Base-by-base conservation (phyloP, 2,797 vertebrate species). In the Ctenopoma multispine region DNA sequence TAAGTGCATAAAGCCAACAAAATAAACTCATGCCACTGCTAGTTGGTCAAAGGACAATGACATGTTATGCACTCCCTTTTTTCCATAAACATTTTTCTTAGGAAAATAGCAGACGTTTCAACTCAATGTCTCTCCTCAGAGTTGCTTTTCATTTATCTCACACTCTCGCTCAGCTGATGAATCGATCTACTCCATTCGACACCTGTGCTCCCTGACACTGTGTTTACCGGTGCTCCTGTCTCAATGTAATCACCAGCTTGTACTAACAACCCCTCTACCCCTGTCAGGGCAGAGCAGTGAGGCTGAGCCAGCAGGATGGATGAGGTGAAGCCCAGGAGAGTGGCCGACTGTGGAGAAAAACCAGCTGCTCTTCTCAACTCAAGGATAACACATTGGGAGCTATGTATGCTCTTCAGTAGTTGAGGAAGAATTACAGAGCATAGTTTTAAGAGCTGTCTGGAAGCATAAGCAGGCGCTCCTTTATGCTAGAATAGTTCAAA, bases 171-270 rank as follows among this genome's bases (percentile, higher is more conserved):
- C 72, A 81, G 73, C 61, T 57, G 75, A 89, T 88, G 60, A 82
- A 87, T 88, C 84, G 75, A 59, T 61, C 74, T 34, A 69, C 62
- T 86, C 79, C 80, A 65, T 77, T 70, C 69, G 76, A 90, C 90
- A 92, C 89, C 91, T 86, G 72, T 69, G n/a, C 64, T 83, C 74
- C 58, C 80, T 82, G 84, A 87, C 87, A 27, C 34, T 12, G 63
- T 81, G 84, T 93, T 91, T 93, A 92, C 75, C 62, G 40, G 69
- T 9, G 60, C 60, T 86, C 79, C 79, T n/a, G 77, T 90, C 84
- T 87, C 76, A 5, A 11, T 80, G 67, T 90, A 93, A 92, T 91
- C 88, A 91, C 77, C 41, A 2, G 47, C 77, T 87, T 72, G 61
- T 63, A 87, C 80, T 81, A 77, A 84, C 85, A 90, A 79, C 70